Evolutionary conservation across 1,140 invertebrate genomes (phyloP).

Genomic region (Patella vulgata): DNA sequence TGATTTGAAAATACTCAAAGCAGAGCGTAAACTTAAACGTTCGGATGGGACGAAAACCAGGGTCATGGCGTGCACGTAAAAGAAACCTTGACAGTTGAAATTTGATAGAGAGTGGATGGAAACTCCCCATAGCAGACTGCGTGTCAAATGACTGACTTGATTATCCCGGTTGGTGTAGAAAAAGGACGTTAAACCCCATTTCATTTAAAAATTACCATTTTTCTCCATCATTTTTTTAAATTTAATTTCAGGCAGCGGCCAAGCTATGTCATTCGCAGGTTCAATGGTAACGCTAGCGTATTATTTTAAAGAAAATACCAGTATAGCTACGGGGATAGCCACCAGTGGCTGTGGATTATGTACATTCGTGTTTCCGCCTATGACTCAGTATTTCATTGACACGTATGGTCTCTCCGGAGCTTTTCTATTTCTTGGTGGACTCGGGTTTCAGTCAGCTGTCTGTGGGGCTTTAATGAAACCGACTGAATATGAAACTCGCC

Average conservation of each 20-base stretch:
- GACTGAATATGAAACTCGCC: conserved; percentile 10
- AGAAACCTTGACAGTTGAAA: too few relatives aligned
- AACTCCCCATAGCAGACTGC: too few relatives aligned
- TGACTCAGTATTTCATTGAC: conserved; percentile 26
- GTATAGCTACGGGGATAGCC: conserved; percentile 24
- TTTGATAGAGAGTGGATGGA: too few relatives aligned
- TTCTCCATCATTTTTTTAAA: too few relatives aligned
- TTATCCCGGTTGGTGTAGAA: too few relatives aligned
- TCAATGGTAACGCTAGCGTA: conserved; percentile 27
- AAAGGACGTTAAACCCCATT: too few relatives aligned
- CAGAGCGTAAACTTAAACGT: too few relatives aligned
- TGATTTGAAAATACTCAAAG: too few relatives aligned
- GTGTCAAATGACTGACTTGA: too few relatives aligned
- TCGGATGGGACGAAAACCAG: too few relatives aligned
- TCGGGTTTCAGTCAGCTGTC: conserved; percentile 20
- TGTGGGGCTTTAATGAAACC: conserved; percentile 35
- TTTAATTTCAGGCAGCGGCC: conserved; percentile 32
- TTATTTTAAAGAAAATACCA: conserved; percentile 36
- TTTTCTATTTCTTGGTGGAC: conserved; percentile 26
- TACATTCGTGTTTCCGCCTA: conserved; percentile 25
- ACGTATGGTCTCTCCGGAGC: conserved; percentile 29
- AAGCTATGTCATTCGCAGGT: conserved; percentile 15
- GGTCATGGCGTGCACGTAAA: too few relatives aligned
- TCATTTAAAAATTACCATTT: too few relatives aligned
- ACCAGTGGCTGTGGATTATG: conserved; percentile 26